These are phyloP conservation scores for Eupithecia abbreviata DNA, from an alignment of 2,888 invertebrate genomes.

Conservation along the genomic window DNA sequence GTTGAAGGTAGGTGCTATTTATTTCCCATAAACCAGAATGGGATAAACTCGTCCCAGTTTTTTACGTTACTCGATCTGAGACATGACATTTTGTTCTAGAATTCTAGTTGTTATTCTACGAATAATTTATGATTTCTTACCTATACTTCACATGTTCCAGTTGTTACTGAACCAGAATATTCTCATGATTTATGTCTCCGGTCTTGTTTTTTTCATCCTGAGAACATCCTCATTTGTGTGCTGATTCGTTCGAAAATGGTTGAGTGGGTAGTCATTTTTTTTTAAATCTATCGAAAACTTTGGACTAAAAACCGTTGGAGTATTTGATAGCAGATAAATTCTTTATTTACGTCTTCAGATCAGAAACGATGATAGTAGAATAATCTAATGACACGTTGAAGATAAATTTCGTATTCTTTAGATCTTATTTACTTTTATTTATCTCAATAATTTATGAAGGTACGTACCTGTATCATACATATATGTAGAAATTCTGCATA, in stretches of 20 bases:
- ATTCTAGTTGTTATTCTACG: slow-evolving; percentile 12
- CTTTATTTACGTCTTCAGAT: too few relatives aligned
- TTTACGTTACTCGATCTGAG: slow-evolving; percentile 27
- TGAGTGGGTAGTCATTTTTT: not conserved
- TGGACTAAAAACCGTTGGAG: not conserved
- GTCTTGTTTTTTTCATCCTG: slow-evolving; percentile 16
- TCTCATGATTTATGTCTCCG: slow-evolving; percentile 21
- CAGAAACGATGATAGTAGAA: slow-evolving; percentile 6
- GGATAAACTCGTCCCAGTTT: slow-evolving; percentile 32
- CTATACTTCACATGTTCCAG: slow-evolving; percentile 32
- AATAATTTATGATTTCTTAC: slow-evolving; percentile 26
- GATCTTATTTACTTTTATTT: not conserved
- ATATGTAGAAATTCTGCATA: too few relatives aligned
- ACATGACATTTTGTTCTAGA: slow-evolving; percentile 9
- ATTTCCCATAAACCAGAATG: slow-evolving; percentile 26
- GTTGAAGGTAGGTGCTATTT: too few relatives aligned
- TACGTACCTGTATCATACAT: not conserved
- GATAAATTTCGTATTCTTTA: slow-evolving; percentile 10
- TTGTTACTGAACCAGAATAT: slow-evolving; percentile 28
- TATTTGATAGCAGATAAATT: not conserved
- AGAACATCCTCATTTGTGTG: slow-evolving; percentile 5
- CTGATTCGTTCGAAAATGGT: not conserved
- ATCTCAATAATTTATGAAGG: not conserved
- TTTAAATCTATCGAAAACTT: not conserved
- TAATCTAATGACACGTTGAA: slow-evolving; percentile 35